Base-by-base conservation (phyloP, 1,140 invertebrate genomes). In the Sarcophaga peregrina region DNA sequence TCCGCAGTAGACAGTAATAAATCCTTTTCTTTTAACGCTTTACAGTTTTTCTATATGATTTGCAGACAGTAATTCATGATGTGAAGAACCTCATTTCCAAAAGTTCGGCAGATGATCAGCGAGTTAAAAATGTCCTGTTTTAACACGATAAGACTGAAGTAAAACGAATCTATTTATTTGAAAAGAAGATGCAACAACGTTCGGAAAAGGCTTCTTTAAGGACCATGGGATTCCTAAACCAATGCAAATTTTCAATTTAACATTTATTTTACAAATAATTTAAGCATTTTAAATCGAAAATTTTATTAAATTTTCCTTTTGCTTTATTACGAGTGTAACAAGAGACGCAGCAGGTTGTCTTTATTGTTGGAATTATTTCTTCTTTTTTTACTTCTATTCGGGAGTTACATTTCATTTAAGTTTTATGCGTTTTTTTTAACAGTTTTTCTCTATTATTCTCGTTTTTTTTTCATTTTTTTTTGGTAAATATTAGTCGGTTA, bases 361-460 rank as follows among this genome's bases (percentile, higher is more conserved):
- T n/a, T 78, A 78, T 78, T 78, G 47, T 78, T 52, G n/a, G 45
- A 78, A 17, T 78, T 10, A n/a, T 17, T 78, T 50, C 37, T 78
- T 50, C n/a, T 3, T 50, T 78, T 78, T 50, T 78, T 48, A 6
- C 15, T n/a, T 76, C 13, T 58, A 15, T 58, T 47, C 8, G 45
- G 75, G 8, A 50, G 75, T 78, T 78, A 78, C 47, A 78, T 78
- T 78, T 78, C 75, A 78, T 78, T 78, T 20, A 78, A 78, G 17
- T 50, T 78, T 68, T 58, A 58, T 58, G 54, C n/a, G 13, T 68
- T 68, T 68, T 68, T 5, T 20, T 68, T n/a, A n/a, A n/a, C 25
- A 37, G 20, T 8, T 58, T 58, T 58, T 76, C 74, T 47, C 13
- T 76, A 76, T 46, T 76, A 47, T 76, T 47, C 47, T 45, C 25